These are phyloP conservation scores for Tiliacea citrago DNA, from an alignment of 2,888 invertebrate species.

Conservation along the genomic window DNA sequence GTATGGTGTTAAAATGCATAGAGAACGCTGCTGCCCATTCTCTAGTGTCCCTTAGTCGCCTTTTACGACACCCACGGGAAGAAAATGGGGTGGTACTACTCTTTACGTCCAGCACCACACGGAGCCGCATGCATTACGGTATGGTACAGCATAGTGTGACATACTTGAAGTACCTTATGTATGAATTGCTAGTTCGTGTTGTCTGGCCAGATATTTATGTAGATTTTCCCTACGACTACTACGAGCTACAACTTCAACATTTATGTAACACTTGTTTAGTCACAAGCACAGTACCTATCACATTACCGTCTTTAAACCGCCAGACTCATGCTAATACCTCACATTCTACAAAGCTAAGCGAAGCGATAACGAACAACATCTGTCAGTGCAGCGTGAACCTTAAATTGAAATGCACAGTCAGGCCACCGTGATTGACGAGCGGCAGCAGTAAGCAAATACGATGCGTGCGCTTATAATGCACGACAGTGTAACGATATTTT, in stretches of 20 bases:
- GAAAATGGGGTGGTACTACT: too few species aligned
- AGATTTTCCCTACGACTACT: not conserved
- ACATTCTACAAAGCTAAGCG: slow-evolving; percentile 35
- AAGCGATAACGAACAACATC: slow-evolving; percentile 61
- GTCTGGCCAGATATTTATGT: too few species aligned
- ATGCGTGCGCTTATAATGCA: slow-evolving; percentile 75
- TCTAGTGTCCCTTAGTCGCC: too few species aligned
- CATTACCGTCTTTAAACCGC: not conserved
- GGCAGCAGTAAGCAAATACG: slow-evolving; percentile 87
- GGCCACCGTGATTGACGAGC: slow-evolving; percentile 89
- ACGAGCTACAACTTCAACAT: too few species aligned
- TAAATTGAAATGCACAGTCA: slow-evolving; percentile 90
- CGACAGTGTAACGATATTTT: slow-evolving; percentile 65
- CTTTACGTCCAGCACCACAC: too few species aligned
- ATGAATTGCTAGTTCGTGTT: too few species aligned
- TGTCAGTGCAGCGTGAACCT: slow-evolving; percentile 70
- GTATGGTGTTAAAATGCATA: too few species aligned
- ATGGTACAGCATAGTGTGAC: too few species aligned
- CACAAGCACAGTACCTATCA: not conserved
- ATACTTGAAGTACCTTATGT: too few species aligned
- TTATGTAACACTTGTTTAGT: not conserved
- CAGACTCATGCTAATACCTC: slow-evolving; percentile 1
- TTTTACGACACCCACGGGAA: too few species aligned
- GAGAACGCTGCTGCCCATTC: too few species aligned
- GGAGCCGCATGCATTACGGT: too few species aligned